Evolutionary conservation across 37 sponge, comb jelly and placozoan species (phyloP).

Genomic region (Tethya wilhelma): DNA sequence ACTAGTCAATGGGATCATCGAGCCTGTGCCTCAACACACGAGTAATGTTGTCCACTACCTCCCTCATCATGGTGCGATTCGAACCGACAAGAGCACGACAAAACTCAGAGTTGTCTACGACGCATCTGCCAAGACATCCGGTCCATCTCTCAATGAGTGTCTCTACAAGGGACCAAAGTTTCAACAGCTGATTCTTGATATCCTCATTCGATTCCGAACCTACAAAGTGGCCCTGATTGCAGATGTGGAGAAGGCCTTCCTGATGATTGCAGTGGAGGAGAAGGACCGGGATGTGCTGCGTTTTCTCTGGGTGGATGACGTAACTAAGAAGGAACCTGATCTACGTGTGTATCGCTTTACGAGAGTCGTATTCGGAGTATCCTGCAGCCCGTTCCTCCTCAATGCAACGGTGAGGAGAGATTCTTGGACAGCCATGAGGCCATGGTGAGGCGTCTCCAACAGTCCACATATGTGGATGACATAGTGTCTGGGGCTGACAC

Average conservation of each 20-base stretch:
- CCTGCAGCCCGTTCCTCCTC: conserved; percentile 46
- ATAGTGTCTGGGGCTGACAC: conserved; percentile 25
- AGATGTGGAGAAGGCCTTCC: conserved; percentile 51
- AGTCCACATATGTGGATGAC: conserved; percentile 40
- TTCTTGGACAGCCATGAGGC: neutral
- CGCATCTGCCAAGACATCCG: conserved; percentile 24
- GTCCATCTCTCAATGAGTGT: conserved; percentile 42
- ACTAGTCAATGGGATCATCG: conserved; percentile 25
- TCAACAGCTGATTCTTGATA: conserved; percentile 19
- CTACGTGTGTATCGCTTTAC: conserved; percentile 30
- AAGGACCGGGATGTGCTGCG: conserved; percentile 40
- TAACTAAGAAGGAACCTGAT: conserved; percentile 11
- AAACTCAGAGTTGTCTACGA: conserved; percentile 41
- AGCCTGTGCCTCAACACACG: neutral
- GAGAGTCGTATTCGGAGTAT: conserved; percentile 41
- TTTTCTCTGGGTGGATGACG: conserved; percentile 38
- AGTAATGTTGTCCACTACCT: conserved; percentile 31
- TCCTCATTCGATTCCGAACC: conserved; percentile 42
- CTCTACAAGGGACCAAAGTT: conserved; percentile 37
- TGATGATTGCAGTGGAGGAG: conserved; percentile 32
- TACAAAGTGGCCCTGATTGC: conserved; percentile 29
- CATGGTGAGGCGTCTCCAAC: neutral
- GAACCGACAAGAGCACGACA: conserved; percentile 29
- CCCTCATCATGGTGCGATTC: conserved; percentile 41
- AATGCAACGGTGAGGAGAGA: conserved; percentile 29